Evolutionary conservation across 2,888 invertebrate species (phyloP).

Genomic region (Himalopsyche japonica): DNA sequence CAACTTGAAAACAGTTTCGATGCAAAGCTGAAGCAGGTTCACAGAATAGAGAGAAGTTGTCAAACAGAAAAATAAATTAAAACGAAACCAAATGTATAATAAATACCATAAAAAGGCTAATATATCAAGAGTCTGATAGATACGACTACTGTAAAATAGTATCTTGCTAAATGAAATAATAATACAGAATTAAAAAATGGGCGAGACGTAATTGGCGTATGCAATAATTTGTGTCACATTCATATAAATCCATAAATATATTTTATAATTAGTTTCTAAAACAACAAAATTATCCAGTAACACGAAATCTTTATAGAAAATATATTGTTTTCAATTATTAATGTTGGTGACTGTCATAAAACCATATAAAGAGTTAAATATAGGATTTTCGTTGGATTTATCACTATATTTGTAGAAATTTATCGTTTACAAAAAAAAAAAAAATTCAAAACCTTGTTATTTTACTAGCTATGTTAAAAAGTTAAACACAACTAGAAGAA

Average conservation of each 20-base stretch:
- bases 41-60: conserved; percentile 6
- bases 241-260: too few relatives aligned
- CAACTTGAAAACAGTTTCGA: neutral
- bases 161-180: neutral
- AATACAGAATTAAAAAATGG: neutral
- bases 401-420: too few relatives aligned
- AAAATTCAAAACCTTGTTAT: too few relatives aligned
- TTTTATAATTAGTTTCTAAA: neutral
- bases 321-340: neutral
- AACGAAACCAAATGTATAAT: neutral
- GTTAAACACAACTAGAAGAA: too few relatives aligned
- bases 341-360: too few relatives aligned
- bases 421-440: too few relatives aligned
- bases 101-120: neutral
- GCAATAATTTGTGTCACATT: neutral
- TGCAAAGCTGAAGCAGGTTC: conserved; percentile 18
- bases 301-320: neutral
- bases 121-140: neutral
- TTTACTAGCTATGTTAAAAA: too few relatives aligned
- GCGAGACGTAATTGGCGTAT: neutral
- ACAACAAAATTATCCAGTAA: neutral
- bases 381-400: too few relatives aligned
- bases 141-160: neutral
- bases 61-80: conserved; percentile 5
- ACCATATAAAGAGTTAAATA: too few relatives aligned